Base-by-base conservation (phyloP, 2,888 invertebrate genomes). In the Clanis bilineata region DNA sequence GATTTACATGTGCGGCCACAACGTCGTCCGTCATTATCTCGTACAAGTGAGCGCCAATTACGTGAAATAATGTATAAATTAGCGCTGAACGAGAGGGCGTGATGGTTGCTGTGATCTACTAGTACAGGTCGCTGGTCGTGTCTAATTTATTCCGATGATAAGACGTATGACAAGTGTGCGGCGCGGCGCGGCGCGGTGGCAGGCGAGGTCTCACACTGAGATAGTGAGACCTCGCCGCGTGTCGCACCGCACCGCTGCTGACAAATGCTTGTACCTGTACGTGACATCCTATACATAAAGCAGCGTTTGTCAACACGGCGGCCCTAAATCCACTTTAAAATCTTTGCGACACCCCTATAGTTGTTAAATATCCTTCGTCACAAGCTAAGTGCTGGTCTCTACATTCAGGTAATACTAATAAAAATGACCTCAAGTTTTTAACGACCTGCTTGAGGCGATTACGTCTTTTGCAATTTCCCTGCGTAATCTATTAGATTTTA, bases 81-180 rank as follows among this genome's bases (percentile, higher is more conserved):
- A 63, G 58, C 63, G 62, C 60, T 62, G 56, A 58, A 65, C 58
- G 66, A 70, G 64, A 65, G 60, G 65, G 69, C 65, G 61, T 66
- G 71, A 61, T 59, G 39, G 56, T 51, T 39, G 65, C 65, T 67
- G 63, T 58, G 61, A 71, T 65, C 65, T 68, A 56, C 44, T 62
- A 18, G 15, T 65, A 64, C 67, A 66, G 67, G 69, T 65, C 64
- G n/a, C n/a, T n/a, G n/a, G n/a, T n/a, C n/a, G 58, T 63, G 18
- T 66, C 59, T 68, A 68, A 74, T 75, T 74, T 64, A 66, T 72
- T 75, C 67, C 63, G 64, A 71, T 71, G 71, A 76, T 73, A 76
- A 70, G 64, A 66, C 67, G 64, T 62, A 62, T 65, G 62, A 68
- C 62, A 62, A 69, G 67, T 60, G 61, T 56, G 68, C 45, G 45